Conservation (phyloP, 1,140 invertebrate species). For the Melitaea cinxia region DNA sequence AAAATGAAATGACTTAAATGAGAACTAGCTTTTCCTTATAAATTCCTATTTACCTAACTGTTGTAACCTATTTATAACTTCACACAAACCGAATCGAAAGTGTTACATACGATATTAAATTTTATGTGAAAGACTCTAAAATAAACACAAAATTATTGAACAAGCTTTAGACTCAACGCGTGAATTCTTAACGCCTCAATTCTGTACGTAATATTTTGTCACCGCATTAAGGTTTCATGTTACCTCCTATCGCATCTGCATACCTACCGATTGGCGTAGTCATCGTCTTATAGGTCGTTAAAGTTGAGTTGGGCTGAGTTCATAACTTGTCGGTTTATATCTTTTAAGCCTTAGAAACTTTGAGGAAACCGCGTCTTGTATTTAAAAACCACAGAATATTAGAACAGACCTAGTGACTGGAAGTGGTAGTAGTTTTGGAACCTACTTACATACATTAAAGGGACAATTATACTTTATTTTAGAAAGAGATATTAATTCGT, state of each 20-base stretch:
- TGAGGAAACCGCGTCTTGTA: constrained; percentile 40
- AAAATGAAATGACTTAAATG: too few relatives aligned
- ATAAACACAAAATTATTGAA: not conserved
- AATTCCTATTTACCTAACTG: too few relatives aligned
- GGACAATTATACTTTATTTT: too few relatives aligned
- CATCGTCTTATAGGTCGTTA: constrained; percentile 32
- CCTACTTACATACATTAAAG: too few relatives aligned
- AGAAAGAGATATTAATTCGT: too few relatives aligned
- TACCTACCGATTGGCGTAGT: constrained; percentile 41
- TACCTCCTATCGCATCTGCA: constrained; percentile 26
- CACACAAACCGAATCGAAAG: too few relatives aligned
- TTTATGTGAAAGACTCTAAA: too few relatives aligned
- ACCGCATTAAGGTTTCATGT: constrained; percentile 27
- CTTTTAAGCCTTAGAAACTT: constrained; percentile 43
- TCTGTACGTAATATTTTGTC: constrained; percentile 19
- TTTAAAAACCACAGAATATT: constrained; percentile 40
- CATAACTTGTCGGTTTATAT: constrained; percentile 46
- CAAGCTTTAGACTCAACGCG: not conserved
- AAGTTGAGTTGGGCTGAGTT: constrained; percentile 37
- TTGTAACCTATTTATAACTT: too few relatives aligned
- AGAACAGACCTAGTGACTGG: not conserved
- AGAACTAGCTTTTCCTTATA: too few relatives aligned
- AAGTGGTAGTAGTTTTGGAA: too few relatives aligned
- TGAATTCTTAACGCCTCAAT: constrained; percentile 10
- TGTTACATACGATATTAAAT: too few relatives aligned